Conservation (phyloP, 92 coral and sea anemone species). For the Phenganax marumi region DNA sequence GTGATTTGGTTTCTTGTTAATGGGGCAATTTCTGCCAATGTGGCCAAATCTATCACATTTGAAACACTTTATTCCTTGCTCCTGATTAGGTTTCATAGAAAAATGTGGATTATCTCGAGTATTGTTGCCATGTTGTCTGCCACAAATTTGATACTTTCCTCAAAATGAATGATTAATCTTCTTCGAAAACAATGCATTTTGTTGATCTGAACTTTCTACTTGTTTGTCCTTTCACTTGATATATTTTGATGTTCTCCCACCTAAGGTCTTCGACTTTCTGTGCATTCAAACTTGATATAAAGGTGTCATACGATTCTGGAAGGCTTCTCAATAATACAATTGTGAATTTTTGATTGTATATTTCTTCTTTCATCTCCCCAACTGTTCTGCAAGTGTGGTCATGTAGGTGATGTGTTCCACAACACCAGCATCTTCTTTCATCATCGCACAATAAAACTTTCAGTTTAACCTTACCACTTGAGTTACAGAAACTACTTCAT, state of each 20-base stretch:
- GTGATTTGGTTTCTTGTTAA: conserved; percentile 2
- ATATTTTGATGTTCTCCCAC: conserved; percentile 62
- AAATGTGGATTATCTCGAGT: neutral
- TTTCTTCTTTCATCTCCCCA: conserved; percentile 58
- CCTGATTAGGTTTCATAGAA: neutral
- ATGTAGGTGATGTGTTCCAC: conserved; percentile 34
- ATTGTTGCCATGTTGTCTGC: neutral
- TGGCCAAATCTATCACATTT: conserved; percentile 16
- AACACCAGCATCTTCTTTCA: conserved; percentile 38
- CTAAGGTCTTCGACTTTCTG: conserved; percentile 57
- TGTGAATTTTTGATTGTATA: conserved; percentile 64
- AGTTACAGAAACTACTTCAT: conserved; percentile 32
- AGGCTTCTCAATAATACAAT: conserved; percentile 62
- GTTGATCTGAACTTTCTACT: neutral
- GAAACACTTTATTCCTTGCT: neutral
- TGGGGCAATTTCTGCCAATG: conserved; percentile 50
- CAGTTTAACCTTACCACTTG: conserved; percentile 36
- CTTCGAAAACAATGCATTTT: neutral
- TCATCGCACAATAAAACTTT: conserved; percentile 34
- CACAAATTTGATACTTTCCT: neutral
- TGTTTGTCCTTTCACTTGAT: conserved; percentile 45
- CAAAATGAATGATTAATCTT: neutral
- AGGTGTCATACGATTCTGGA: conserved; percentile 64
- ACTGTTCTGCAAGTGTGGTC: conserved; percentile 48
- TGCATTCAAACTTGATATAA: conserved; percentile 59